Evolutionary conservation across 2,888 invertebrate species (phyloP).

Genomic region (Alloplasta piceator): DNA sequence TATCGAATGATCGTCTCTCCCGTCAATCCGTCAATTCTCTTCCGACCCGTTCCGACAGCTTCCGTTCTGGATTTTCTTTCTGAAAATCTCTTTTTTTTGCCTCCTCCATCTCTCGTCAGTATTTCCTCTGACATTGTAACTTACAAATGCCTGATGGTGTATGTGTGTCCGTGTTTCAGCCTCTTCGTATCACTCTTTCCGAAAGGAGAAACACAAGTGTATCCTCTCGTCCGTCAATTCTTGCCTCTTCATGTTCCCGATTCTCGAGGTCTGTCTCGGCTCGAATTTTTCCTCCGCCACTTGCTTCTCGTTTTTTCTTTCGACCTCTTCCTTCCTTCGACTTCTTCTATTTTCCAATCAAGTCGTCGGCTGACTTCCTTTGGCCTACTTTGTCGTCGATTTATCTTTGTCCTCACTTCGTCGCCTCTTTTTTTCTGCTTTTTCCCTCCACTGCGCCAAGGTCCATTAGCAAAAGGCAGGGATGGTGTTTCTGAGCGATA

Average conservation of each 20-base stretch:
- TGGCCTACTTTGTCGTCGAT: conserved; percentile 46
- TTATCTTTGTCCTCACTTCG: conserved; percentile 47
- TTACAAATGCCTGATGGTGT: background rate
- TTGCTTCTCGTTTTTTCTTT: conserved; percentile 54
- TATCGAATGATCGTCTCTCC: conserved; percentile 28
- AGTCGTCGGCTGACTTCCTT: conserved; percentile 33
- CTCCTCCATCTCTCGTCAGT: conserved; percentile 6
- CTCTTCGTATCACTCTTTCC: conserved; percentile 18
- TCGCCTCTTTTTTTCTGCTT: conserved; percentile 13
- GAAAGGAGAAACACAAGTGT: conserved; percentile 38
- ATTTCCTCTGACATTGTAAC: conserved; percentile 8
- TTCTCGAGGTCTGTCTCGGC: conserved; percentile 38
- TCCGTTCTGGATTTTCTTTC: conserved; percentile 2
- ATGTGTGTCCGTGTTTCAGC: background rate
- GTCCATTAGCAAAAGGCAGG: conserved; percentile 10
- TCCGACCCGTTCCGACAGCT: conserved; percentile 5
- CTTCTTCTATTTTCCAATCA: conserved; percentile 18
- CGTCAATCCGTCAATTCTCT: conserved; percentile 29
- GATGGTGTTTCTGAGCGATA: conserved; percentile 20
- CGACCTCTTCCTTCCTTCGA: conserved; percentile 52
- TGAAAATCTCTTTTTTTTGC: conserved; percentile 20
- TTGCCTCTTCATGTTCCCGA: conserved; percentile 8
- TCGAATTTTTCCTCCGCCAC: conserved; percentile 34
- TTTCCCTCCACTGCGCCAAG: background rate
- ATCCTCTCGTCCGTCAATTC: conserved; percentile 53